Conservation (phyloP, 2,888 invertebrate genomes). For the Idaea straminata region DNA sequence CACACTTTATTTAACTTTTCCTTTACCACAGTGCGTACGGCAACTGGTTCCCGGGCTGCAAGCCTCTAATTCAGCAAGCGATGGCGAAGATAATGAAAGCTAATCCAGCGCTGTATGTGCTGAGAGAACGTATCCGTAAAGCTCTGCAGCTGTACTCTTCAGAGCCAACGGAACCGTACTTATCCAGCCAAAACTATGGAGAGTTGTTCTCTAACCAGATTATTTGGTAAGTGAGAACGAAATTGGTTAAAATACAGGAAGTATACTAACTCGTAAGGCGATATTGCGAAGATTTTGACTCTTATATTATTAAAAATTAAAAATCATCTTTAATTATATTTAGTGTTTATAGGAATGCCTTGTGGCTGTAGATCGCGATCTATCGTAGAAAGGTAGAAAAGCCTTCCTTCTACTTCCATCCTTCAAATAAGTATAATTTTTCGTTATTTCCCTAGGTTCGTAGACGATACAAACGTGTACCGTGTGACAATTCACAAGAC, state of each 20-base stretch:
- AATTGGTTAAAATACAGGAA: background rate
- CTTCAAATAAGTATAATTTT: too few relatives aligned
- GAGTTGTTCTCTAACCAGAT: slow-evolving; percentile 99
- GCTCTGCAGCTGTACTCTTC: slow-evolving; percentile 98
- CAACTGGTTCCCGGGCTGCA: slow-evolving; percentile 99
- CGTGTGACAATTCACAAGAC: slow-evolving; percentile 99
- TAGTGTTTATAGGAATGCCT: too few relatives aligned
- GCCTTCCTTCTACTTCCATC: too few relatives aligned
- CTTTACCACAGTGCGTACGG: slow-evolving; percentile 90
- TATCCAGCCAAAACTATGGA: slow-evolving; percentile 99
- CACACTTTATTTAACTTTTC: background rate
- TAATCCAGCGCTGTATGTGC: slow-evolving; percentile 98
- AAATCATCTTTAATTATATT: too few relatives aligned
- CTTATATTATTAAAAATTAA: too few relatives aligned
- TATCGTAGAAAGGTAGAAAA: too few relatives aligned
- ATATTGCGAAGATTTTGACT: too few relatives aligned
- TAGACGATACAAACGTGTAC: slow-evolving; percentile 99
- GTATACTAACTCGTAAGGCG: too few relatives aligned
- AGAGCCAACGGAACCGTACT: slow-evolving; percentile 99
- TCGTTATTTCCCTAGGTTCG: slow-evolving; percentile 82
- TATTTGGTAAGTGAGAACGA: slow-evolving; percentile 87
- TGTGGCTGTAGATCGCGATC: too few relatives aligned
- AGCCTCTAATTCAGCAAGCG: slow-evolving; percentile 98
- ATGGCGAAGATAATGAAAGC: slow-evolving; percentile 99
- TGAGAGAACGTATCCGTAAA: slow-evolving; percentile 98